A percentile compares a stretch with the other conserved stretches of the same genome.
These are phyloP conservation scores for Danionella cerebrum DNA, from an alignment of 2,113 vertebrate species.

Conservation along the genomic window DNA sequence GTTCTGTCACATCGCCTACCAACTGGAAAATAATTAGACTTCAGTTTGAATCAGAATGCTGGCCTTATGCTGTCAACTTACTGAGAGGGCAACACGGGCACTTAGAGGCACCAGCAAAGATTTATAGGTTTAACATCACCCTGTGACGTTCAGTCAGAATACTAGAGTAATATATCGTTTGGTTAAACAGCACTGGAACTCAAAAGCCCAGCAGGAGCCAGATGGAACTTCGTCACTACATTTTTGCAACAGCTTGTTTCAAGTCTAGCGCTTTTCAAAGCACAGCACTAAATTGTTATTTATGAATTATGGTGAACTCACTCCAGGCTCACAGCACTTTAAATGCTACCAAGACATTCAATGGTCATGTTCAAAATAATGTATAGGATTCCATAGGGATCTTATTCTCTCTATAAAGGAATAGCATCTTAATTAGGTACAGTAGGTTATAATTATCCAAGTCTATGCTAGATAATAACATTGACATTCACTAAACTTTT, in stretches of 20 bases:
- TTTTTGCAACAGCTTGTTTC: neutral
- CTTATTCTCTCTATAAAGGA: too few species aligned
- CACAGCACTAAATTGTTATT: constrained; percentile 33
- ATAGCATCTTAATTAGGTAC: too few species aligned
- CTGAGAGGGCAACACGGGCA: constrained; percentile 25
- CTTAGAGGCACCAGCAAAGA: constrained; percentile 9
- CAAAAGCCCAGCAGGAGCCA: neutral
- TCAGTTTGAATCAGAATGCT: constrained; percentile 49
- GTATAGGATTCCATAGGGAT: too few species aligned
- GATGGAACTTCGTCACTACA: neutral
- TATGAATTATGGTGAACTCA: constrained; percentile 32
- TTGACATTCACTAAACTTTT: too few species aligned
- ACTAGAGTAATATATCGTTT: neutral
- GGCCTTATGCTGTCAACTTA: constrained; percentile 37
- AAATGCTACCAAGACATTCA: too few species aligned
- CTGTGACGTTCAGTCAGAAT: neutral
- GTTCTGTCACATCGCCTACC: constrained; percentile 32
- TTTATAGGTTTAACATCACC: neutral
- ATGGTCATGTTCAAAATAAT: too few species aligned
- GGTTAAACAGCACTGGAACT: neutral
- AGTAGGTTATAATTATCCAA: too few species aligned
- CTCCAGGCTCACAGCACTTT: constrained; percentile 18
- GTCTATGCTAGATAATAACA: too few species aligned
- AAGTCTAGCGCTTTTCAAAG: constrained; percentile 16
- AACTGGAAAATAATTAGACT: constrained; percentile 46